Evolutionary conservation across 2,888 invertebrate genomes (phyloP).

Genomic region (Patella ulyssiponensis): DNA sequence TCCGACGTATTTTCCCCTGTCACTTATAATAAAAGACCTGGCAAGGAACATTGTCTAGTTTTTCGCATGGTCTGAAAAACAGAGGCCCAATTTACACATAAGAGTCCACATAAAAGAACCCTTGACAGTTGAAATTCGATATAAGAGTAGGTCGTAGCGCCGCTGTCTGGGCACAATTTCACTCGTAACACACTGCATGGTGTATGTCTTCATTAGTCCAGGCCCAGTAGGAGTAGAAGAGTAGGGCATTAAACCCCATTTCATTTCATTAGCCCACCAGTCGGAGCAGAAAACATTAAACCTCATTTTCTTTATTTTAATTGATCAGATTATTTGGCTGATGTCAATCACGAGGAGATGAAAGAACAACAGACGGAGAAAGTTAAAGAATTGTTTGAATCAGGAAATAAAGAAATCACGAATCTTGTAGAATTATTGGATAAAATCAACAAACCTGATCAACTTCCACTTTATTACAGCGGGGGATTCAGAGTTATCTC

Average conservation of each 20-base stretch:
- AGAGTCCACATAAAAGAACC: too few relatives aligned
- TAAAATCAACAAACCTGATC: slow-evolving; percentile 55
- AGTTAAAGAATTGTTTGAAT: slow-evolving; percentile 58
- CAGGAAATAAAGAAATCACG: slow-evolving; percentile 51
- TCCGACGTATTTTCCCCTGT: too few relatives aligned
- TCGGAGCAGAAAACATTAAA: too few relatives aligned
- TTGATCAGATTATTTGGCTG: slow-evolving; percentile 60
- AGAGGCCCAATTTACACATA: too few relatives aligned
- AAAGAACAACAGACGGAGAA: slow-evolving; percentile 55
- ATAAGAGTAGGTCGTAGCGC: background rate
- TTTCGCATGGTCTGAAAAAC: too few relatives aligned
- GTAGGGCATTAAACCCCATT: background rate
- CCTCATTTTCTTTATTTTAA: background rate
- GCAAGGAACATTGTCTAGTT: too few relatives aligned
- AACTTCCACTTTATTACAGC: slow-evolving; percentile 66
- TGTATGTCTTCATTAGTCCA: background rate
- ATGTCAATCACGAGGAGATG: slow-evolving; percentile 58
- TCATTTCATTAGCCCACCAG: background rate
- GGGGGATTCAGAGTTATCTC: slow-evolving; percentile 65
- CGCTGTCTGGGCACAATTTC: background rate
- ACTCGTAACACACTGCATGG: background rate
- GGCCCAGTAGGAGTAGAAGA: background rate
- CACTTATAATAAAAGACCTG: too few relatives aligned
- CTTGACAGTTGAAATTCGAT: too few relatives aligned
- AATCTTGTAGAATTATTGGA: slow-evolving; percentile 60